These are phyloP conservation scores for Lethocerus indicus DNA, from an alignment of 1,140 invertebrate species.

Conservation along the genomic window DNA sequence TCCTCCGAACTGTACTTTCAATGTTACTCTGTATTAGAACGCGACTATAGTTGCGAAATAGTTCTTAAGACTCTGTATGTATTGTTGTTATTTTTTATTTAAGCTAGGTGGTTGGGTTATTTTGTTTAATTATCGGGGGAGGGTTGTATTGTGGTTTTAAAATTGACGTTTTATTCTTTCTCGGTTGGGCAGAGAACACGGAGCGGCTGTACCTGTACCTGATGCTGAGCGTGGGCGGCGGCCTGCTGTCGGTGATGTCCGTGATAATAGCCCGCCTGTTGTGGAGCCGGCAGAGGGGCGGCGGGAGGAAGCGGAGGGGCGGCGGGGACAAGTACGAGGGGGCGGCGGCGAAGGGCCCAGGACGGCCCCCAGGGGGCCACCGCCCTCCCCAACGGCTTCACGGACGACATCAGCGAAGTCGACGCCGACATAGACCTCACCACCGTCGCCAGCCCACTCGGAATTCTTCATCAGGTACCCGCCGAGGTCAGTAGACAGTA, in stretches of 20 bases:
- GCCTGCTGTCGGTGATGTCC: conserved; percentile 44
- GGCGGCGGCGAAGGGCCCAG: conserved; percentile 31
- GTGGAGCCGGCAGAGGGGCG: conserved; percentile 39
- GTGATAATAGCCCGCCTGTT: conserved; percentile 46
- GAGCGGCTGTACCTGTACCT: conserved; percentile 64
- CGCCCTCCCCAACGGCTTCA: conserved; percentile 47
- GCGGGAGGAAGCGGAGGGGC: too few species aligned
- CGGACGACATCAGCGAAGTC: conserved; percentile 50
- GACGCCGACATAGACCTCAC: conserved; percentile 49
- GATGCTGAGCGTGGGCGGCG: conserved; percentile 46
- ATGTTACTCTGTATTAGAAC: too few species aligned
- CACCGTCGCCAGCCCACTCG: conserved; percentile 6
- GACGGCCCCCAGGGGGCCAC: conserved; percentile 33
- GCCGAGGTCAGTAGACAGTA: not conserved
- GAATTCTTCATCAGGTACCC: not conserved
- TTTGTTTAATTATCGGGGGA: not conserved
- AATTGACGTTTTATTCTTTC: not conserved
- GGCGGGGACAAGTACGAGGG: too few species aligned
- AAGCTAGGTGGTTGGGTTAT: not conserved
- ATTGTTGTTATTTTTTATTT: not conserved
- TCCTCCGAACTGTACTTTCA: too few species aligned
- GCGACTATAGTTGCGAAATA: too few species aligned
- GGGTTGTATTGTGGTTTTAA: not conserved
- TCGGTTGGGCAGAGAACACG: conserved; percentile 42
- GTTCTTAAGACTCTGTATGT: too few species aligned